Evolutionary conservation across 2,888 invertebrate genomes (phyloP).

Genomic region (Pyrrhosoma nymphula): DNA sequence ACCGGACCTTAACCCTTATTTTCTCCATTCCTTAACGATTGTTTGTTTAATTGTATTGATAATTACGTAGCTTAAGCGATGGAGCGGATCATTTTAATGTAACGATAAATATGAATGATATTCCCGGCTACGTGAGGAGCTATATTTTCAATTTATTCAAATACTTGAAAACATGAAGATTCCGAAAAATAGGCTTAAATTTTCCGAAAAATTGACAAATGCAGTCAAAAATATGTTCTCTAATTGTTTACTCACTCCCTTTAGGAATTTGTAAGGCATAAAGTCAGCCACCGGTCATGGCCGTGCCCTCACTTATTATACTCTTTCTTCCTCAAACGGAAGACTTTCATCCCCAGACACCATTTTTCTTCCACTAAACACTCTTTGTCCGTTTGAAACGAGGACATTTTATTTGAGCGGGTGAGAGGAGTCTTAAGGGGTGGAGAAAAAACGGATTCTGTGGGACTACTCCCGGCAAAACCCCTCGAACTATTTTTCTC

Average conservation of each 20-base stretch:
- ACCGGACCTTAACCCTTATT: too few species aligned
- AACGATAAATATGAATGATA: too few species aligned
- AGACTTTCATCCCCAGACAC: not conserved
- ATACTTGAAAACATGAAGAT: too few species aligned
- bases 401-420: conserved; percentile 45
- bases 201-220: too few species aligned
- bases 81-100: too few species aligned
- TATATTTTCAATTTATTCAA: too few species aligned
- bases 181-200: too few species aligned
- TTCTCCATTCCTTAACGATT: too few species aligned
- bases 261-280: not conserved
- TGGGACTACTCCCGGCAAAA: conserved; percentile 3
- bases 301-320: not conserved
- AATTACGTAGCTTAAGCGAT: too few species aligned
- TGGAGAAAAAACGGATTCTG: not conserved
- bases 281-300: not conserved
- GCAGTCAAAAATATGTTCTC: too few species aligned
- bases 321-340: not conserved
- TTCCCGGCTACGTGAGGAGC: too few species aligned
- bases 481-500: conserved; percentile 44
- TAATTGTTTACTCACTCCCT: not conserved
- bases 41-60: too few species aligned
- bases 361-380: not conserved
- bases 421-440: not conserved
- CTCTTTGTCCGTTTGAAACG: conserved; percentile 23